These are phyloP conservation scores for Podocnemis expansa DNA, from an alignment of 2,113 vertebrate genomes.

Conservation along the genomic window DNA sequence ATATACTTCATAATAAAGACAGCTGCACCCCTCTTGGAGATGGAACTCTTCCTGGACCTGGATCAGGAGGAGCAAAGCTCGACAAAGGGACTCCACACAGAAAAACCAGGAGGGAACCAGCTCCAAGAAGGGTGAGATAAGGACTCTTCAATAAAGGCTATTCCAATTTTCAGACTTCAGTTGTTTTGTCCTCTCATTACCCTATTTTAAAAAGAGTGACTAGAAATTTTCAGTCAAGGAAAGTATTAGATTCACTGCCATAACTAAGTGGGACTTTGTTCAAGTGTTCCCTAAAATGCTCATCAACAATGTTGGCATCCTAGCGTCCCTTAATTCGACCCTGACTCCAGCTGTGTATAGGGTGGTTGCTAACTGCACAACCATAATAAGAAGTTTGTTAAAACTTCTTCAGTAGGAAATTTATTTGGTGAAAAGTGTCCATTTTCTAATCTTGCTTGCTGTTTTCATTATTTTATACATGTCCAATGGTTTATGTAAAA, in stretches of 20 bases:
- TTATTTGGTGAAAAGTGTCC: background rate
- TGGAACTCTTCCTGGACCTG: no score
- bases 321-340: no score
- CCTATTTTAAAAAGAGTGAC: background rate
- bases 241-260: background rate
- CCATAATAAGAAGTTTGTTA: background rate
- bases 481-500: background rate
- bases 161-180: background rate
- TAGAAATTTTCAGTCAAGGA: background rate
- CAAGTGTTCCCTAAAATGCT: background rate
- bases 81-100: background rate
- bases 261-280: background rate
- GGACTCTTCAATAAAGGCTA: background rate
- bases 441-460: fast-evolving
- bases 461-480: background rate
- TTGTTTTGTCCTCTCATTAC: background rate
- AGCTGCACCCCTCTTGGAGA: no score
- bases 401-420: background rate
- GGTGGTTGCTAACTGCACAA: background rate
- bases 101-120: background rate
- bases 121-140: background rate
- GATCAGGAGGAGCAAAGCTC: background rate
- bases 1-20: background rate
- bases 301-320: background rate
- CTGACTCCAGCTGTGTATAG: background rate